Conservation (phyloP, 2,113 vertebrate genomes). For the Phrynocephalus versicolor region DNA sequence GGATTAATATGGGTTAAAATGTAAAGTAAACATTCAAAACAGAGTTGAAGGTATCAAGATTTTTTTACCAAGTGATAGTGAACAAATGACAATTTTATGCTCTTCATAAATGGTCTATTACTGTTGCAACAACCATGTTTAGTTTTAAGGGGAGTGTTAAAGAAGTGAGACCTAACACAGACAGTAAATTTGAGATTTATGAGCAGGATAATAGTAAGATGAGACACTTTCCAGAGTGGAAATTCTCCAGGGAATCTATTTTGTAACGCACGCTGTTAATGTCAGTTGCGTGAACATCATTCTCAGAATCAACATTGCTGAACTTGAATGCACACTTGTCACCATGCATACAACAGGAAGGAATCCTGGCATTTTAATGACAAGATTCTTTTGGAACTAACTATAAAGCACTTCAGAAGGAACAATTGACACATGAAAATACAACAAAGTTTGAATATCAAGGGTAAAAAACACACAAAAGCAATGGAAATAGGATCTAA, state of each 20-base stretch:
- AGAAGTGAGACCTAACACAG: conserved; percentile 27
- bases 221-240: not conserved
- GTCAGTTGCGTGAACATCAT: conserved; percentile 9
- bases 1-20: not conserved
- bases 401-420: not conserved
- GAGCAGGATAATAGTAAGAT: conserved; percentile 4
- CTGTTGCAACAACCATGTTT: conserved; percentile 14
- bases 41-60: not conserved
- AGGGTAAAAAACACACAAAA: not conserved
- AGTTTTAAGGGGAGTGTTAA: conserved; percentile 23
- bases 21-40: not conserved
- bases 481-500: not conserved
- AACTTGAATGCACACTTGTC: not conserved
- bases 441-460: not conserved
- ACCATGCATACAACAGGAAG: not conserved
- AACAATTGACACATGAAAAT: not conserved
- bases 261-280: not conserved
- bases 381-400: not conserved
- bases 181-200: conserved; percentile 35
- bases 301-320: not conserved
- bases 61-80: conserved; percentile 1
- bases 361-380: not conserved
- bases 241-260: conserved; percentile 1
- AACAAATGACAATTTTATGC: not conserved
- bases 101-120: not conserved